A percentile compares a stretch with the other conserved stretches of the same genome.
phyloP scores from a whole-genome alignment of 2,113 vertebrate species.

The Varanus salvator region DNA sequence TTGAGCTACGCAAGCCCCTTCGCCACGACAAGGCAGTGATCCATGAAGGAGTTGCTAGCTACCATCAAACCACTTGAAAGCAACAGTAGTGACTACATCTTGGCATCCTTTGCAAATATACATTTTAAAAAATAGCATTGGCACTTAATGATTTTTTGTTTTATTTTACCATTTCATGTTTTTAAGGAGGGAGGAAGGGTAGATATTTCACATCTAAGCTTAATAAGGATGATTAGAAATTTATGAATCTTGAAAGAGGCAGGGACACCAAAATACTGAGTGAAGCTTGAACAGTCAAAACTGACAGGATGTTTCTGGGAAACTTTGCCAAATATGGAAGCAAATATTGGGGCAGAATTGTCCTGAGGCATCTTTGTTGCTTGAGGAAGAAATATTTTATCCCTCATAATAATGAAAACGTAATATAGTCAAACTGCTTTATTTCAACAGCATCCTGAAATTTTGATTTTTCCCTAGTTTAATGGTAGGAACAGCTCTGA shows the following conservation, averaged over 20 bases:
- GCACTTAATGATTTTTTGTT: background rate
- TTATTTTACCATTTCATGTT: background rate
- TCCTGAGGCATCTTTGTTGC: background rate
- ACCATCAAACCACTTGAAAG: background rate
- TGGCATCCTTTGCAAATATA: background rate
- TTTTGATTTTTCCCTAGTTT: too few species aligned
- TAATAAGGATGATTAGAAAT: background rate
- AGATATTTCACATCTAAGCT: background rate
- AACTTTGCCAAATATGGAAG: background rate
- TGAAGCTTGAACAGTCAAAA: background rate
- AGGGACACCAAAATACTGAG: background rate
- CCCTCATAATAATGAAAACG: too few species aligned
- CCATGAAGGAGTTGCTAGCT: background rate
- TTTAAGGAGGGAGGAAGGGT: background rate
- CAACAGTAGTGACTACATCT: background rate
- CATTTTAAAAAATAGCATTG: background rate
- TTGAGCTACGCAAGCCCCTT: too few species aligned
- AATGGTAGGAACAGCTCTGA: background rate
- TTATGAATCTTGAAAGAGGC: background rate
- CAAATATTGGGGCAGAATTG: background rate
- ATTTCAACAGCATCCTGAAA: background rate
- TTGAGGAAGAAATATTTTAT: background rate
- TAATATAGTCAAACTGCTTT: background rate
- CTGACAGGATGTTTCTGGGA: background rate
- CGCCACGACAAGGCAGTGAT: too few species aligned